A percentile compares a stretch with the other conserved stretches of the same genome.
These are phyloP conservation scores for Odontamblyopus rebecca DNA, from an alignment of 2,797 vertebrate genomes.

Conservation along the genomic window DNA sequence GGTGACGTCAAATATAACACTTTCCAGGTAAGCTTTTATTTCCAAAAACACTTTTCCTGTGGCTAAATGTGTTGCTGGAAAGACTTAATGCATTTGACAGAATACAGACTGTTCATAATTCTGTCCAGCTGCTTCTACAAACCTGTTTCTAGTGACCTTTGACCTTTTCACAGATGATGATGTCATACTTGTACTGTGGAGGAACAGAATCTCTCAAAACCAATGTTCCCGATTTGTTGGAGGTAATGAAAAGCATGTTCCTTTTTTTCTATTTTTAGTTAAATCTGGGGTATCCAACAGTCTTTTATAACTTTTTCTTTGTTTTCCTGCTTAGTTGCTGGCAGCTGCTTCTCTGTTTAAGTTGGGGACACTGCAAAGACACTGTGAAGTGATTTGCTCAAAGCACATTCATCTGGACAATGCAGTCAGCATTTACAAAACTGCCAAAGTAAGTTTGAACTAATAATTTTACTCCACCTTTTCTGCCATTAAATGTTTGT, in stretches of 20 bases:
- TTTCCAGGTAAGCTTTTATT: slow-evolving; percentile 83
- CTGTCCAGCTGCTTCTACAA: neutral
- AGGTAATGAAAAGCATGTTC: slow-evolving; percentile 79
- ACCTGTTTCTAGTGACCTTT: slow-evolving; percentile 16
- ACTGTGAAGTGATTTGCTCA: slow-evolving; percentile 93
- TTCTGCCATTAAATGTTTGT: neutral
- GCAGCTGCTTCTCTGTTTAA: slow-evolving; percentile 92
- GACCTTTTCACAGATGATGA: slow-evolving; percentile 85
- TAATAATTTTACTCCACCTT: neutral
- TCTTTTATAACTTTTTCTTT: neutral
- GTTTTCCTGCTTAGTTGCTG: slow-evolving; percentile 78
- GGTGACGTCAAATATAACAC: slow-evolving; percentile 89
- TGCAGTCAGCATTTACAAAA: slow-evolving; percentile 89
- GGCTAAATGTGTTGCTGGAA: neutral
- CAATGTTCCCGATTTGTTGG: slow-evolving; percentile 84
- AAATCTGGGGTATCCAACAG: neutral
- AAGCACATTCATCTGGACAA: slow-evolving; percentile 86
- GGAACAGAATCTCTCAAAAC: slow-evolving; percentile 89
- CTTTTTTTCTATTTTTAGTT: neutral
- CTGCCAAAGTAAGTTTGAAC: slow-evolving; percentile 85
- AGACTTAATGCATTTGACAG: neutral
- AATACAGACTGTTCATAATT: neutral
- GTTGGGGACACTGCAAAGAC: slow-evolving; percentile 87
- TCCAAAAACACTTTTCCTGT: neutral
- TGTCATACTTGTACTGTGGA: slow-evolving; percentile 97